These are phyloP conservation scores for Aphrocallistes beatrix DNA, from an alignment of 37 sponge, comb jelly and placozoan species.

Conservation along the genomic window DNA sequence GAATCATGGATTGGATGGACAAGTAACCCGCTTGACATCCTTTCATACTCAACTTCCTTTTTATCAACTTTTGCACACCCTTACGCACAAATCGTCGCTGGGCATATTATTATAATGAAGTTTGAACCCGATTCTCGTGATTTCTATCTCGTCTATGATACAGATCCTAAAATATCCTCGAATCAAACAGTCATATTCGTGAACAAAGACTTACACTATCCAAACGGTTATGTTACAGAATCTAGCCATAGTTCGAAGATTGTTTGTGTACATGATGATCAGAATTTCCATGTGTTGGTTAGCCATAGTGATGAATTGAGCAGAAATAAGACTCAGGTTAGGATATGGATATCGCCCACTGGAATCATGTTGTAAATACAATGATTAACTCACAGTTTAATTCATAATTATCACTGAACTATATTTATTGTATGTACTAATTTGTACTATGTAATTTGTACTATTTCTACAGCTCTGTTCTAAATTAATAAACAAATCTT, in stretches of 20 bases:
- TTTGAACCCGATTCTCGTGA: neutral
- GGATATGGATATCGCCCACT: neutral
- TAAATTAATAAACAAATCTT: no score
- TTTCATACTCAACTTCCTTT: neutral
- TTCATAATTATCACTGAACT: neutral
- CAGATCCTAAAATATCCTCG: neutral
- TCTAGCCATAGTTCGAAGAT: neutral
- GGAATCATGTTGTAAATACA: neutral
- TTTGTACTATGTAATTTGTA: neutral
- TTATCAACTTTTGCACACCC: neutral
- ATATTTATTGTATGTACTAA: neutral
- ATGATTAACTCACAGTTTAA: neutral
- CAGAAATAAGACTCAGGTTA: neutral
- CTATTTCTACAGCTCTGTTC: neutral
- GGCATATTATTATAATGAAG: neutral
- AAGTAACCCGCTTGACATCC: neutral
- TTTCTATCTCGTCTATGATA: neutral
- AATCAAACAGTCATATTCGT: conserved; percentile 6
- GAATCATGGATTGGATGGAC: neutral
- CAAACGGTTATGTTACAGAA: neutral
- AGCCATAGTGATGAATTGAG: neutral
- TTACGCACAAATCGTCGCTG: neutral
- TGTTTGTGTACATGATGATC: neutral
- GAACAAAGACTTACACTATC: neutral
- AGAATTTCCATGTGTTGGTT: neutral